These are phyloP conservation scores for Leguminivora glycinivorella DNA, from an alignment of 1,140 invertebrate genomes.

Conservation along the genomic window DNA sequence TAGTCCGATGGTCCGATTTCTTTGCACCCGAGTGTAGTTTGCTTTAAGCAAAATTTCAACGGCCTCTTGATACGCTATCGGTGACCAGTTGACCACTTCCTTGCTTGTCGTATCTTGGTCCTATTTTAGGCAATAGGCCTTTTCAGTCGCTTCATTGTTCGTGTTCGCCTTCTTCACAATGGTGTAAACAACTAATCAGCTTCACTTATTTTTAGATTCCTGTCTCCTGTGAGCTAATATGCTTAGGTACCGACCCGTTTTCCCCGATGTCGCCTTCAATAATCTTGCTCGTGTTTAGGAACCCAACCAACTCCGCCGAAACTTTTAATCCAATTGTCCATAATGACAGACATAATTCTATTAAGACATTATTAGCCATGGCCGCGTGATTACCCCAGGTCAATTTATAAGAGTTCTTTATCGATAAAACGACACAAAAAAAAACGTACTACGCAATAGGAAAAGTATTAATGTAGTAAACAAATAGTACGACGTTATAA, in stretches of 20 bases:
- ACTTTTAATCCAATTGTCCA: slow-evolving; percentile 58
- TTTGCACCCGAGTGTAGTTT: too few species aligned
- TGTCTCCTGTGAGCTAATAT: neutral
- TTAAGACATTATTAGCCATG: slow-evolving; percentile 29
- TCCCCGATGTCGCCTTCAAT: neutral
- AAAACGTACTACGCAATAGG: neutral
- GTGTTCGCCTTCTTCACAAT: too few species aligned
- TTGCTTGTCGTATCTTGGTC: too few species aligned
- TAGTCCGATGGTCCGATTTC: too few species aligned
- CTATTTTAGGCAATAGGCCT: too few species aligned
- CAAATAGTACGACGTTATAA: neutral
- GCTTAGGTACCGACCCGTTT: neutral
- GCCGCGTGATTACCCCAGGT: slow-evolving; percentile 5
- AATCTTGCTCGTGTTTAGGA: slow-evolving; percentile 32
- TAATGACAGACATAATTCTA: slow-evolving; percentile 30
- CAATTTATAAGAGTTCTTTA: slow-evolving; percentile 16
- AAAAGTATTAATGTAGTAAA: neutral
- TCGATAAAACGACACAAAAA: neutral
- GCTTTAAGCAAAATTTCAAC: too few species aligned
- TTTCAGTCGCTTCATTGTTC: too few species aligned
- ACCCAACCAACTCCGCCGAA: slow-evolving; percentile 57
- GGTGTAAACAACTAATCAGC: too few species aligned
- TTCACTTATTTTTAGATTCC: too few species aligned
- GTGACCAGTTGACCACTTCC: too few species aligned
- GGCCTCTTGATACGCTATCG: too few species aligned